phyloP scores from a whole-genome alignment of 2,797 vertebrate species.

The Lutjanus campechanus region DNA sequence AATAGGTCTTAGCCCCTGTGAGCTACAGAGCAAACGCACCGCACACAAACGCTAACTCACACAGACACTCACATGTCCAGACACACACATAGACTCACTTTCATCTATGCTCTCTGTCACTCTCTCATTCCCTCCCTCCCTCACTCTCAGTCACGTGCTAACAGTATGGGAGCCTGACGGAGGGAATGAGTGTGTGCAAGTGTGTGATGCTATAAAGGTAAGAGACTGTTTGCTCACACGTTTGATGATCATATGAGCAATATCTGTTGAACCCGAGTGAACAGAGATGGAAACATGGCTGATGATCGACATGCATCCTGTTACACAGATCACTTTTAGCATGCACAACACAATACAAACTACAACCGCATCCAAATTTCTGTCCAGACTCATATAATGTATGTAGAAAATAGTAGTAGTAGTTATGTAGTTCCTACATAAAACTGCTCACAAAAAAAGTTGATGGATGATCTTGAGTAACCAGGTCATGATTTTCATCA shows the following conservation, averaged over 20 bases:
- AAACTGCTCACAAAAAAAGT: no score
- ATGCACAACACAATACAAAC: not conserved
- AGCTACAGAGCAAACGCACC: slow-evolving; percentile 47
- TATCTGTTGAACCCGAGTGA: not conserved
- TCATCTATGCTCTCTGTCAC: slow-evolving; percentile 49
- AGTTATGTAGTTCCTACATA: no score
- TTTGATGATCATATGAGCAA: slow-evolving; percentile 14
- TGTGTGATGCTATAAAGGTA: slow-evolving; percentile 6
- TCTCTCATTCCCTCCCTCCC: slow-evolving; percentile 16
- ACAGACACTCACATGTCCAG: slow-evolving; percentile 66
- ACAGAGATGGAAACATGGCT: not conserved
- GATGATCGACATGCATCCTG: not conserved
- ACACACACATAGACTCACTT: slow-evolving; percentile 54
- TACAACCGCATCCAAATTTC: no score
- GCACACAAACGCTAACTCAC: slow-evolving; percentile 49
- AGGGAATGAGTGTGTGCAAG: slow-evolving; percentile 11
- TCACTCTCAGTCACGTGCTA: slow-evolving; percentile 51
- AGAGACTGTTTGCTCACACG: slow-evolving; percentile 6
- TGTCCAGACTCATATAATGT: no score
- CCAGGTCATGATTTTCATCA: no score
- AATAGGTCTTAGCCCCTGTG: slow-evolving; percentile 59
- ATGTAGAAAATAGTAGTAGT: no score
- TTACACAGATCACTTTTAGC: not conserved
- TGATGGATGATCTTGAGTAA: no score
- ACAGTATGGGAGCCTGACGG: slow-evolving; percentile 19